Conservation (phyloP, 2,113 vertebrate species). For the Tragelaphus imberbis region DNA sequence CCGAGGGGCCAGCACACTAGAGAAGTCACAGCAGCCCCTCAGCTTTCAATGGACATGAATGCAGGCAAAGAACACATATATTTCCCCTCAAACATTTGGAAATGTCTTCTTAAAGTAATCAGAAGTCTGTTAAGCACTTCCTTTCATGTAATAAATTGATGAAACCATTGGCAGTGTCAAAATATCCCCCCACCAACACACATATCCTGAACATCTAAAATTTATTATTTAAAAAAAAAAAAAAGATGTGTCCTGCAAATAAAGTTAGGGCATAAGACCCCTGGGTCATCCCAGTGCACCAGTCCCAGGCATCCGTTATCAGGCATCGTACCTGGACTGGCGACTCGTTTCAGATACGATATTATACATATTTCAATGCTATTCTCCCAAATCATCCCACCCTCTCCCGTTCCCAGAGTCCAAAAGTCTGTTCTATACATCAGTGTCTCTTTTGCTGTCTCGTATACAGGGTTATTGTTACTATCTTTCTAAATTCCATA, state of each 20-base stretch:
- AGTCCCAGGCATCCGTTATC: no score
- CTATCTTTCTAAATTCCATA: no score
- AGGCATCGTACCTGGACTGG: no score
- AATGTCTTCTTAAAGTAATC: background rate
- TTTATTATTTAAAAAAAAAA: background rate
- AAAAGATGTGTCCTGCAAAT: background rate
- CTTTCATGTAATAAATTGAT: background rate
- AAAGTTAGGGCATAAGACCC: slow-evolving; percentile 2
- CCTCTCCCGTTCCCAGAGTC: no score
- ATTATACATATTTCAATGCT: no score
- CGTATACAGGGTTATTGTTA: no score
- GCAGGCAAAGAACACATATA: background rate
- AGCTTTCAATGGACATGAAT: background rate
- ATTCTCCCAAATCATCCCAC: no score
- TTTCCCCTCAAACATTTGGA: background rate
- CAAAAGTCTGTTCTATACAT: no score
- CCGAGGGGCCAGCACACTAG: background rate
- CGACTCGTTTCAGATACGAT: no score
- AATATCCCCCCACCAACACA: background rate
- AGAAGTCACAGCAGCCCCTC: background rate
- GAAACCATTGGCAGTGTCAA: background rate
- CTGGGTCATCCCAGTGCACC: no score
- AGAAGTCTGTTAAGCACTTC: background rate
- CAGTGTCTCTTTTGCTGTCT: no score
- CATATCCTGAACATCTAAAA: background rate